Conservation (phyloP, 2,797 vertebrate genomes). For the Sebastes oblongus region DNA sequence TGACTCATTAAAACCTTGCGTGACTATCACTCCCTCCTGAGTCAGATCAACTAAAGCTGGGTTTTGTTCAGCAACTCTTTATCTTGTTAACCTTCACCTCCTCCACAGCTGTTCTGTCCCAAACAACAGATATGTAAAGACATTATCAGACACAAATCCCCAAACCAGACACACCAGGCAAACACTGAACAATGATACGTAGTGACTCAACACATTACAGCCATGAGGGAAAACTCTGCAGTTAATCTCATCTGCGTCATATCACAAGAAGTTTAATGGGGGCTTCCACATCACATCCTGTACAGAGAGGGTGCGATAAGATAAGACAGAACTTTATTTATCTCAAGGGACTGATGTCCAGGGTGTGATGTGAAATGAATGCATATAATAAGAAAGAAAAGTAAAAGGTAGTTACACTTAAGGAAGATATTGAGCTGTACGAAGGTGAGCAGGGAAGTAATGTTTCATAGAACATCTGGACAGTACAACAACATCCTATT, state of each 20-base stretch:
- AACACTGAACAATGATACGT: background rate
- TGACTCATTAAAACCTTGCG: conserved; percentile 13
- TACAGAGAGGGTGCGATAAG: background rate
- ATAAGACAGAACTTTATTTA: background rate
- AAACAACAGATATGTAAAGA: conserved; percentile 40
- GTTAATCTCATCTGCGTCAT: background rate
- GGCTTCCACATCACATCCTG: background rate
- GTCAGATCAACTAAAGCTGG: conserved; percentile 23
- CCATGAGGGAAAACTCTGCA: background rate
- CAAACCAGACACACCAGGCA: background rate
- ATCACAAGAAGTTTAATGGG: background rate
- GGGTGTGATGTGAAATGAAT: background rate
- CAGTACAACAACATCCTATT: background rate
- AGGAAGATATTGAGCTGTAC: background rate
- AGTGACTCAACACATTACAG: background rate
- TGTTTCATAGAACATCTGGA: background rate
- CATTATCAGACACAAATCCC: conserved; percentile 18
- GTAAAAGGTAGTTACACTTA: background rate
- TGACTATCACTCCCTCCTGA: conserved; percentile 1
- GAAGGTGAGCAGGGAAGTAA: background rate
- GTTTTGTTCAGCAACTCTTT: conserved; percentile 9
- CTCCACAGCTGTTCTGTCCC: conserved; percentile 41
- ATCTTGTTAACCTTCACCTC: conserved; percentile 30
- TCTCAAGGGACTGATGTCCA: background rate
- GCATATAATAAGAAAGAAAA: too few species aligned